These are phyloP conservation scores for Athalia cordata DNA, from an alignment of 2,888 invertebrate species.

Conservation along the genomic window DNA sequence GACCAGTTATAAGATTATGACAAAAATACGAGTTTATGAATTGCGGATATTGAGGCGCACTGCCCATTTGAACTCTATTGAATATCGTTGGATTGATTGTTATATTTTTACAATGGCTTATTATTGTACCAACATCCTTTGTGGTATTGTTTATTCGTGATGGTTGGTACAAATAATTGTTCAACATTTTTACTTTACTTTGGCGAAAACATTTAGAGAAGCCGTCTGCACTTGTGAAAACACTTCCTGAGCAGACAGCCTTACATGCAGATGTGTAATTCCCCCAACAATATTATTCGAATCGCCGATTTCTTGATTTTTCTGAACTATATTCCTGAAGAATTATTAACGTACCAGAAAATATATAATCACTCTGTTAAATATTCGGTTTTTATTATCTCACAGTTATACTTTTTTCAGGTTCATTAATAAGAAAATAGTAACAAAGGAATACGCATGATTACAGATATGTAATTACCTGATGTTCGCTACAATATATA, in stretches of 20 bases:
- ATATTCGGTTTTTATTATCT: neutral
- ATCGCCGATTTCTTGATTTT: neutral
- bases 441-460: neutral
- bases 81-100: too few relatives aligned
- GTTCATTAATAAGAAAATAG: neutral
- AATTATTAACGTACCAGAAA: too few relatives aligned
- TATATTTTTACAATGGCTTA: too few relatives aligned
- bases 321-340: neutral
- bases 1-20: too few relatives aligned
- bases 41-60: too few relatives aligned
- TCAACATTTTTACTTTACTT: neutral
- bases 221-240: slow-evolving; percentile 8
- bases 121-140: neutral
- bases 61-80: too few relatives aligned
- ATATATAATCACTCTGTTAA: too few relatives aligned
- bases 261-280: neutral
- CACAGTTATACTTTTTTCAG: neutral
- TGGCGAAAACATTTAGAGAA: slow-evolving; percentile 1
- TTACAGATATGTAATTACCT: slow-evolving; percentile 2
- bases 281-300: neutral
- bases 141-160: neutral
- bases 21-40: too few relatives aligned
- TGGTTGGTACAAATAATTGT: neutral
- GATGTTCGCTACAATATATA: neutral
- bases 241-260: neutral